These are phyloP conservation scores for Gymnoscelis rufifasciata DNA, from an alignment of 2,888 invertebrate species.

Conservation along the genomic window DNA sequence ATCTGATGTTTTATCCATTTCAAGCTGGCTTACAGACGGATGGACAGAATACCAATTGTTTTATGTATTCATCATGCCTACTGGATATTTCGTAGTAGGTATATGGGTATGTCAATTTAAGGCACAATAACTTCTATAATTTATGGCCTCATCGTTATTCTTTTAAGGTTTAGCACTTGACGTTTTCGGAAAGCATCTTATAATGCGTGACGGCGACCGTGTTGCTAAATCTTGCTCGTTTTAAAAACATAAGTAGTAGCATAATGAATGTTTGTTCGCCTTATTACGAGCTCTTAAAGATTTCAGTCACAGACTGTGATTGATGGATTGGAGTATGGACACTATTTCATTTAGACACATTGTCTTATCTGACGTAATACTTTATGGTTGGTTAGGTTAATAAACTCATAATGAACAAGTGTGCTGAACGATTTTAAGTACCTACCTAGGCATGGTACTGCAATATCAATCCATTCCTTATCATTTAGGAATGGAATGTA, in stretches of 20 bases:
- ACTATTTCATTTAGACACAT: conserved; percentile 9
- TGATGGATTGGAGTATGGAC: conserved; percentile 16
- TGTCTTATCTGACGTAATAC: neutral
- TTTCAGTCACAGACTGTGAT: conserved; percentile 22
- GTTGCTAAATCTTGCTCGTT: neutral
- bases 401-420: neutral
- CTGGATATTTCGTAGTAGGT: too few relatives aligned
- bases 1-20: too few relatives aligned
- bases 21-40: too few relatives aligned
- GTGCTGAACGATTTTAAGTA: too few relatives aligned
- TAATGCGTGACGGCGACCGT: conserved; percentile 20
- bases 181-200: conserved; percentile 13
- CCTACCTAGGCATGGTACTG: too few relatives aligned
- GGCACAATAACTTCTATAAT: too few relatives aligned
- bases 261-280: conserved; percentile 18
- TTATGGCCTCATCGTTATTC: too few relatives aligned
- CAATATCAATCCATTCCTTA: too few relatives aligned
- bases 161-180: neutral
- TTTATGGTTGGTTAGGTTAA: neutral
- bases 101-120: too few relatives aligned
- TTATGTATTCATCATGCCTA: too few relatives aligned
- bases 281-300: conserved; percentile 17
- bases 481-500: too few relatives aligned
- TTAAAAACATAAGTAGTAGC: conserved; percentile 3
- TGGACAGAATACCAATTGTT: too few relatives aligned